Percentiles rank a stretch among this genome's conserved stretches.
Conservation (phyloP, 2,888 invertebrate species). For the Aelia acuminata region DNA sequence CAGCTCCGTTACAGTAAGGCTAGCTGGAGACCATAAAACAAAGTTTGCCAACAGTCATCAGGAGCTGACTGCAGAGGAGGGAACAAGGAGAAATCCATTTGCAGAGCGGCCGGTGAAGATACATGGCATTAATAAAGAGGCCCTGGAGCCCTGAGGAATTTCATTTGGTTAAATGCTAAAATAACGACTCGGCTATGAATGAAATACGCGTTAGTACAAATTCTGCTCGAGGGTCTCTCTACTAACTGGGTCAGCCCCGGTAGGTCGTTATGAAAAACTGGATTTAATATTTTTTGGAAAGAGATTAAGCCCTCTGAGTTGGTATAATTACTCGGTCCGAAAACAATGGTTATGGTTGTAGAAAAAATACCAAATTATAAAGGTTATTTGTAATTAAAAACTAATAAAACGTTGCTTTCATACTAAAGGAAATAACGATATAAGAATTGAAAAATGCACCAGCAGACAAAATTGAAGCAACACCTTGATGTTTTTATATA, state of each 20-base stretch:
- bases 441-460: too few species aligned
- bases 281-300: slow-evolving; percentile 42
- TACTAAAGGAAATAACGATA: too few species aligned
- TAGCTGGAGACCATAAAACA: neutral
- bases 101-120: slow-evolving; percentile 26
- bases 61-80: neutral
- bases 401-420: too few species aligned
- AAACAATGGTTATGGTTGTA: neutral
- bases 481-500: too few species aligned
- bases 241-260: neutral
- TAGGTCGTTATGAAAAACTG: slow-evolving; percentile 38
- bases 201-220: slow-evolving; percentile 52
- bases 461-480: too few species aligned
- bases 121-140: slow-evolving; percentile 47
- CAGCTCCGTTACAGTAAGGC: neutral
- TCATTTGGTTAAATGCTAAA: slow-evolving; percentile 54
- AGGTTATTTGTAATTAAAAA: too few species aligned
- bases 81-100: slow-evolving; percentile 30
- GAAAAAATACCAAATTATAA: neutral
- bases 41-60: neutral
- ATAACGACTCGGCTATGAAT: slow-evolving; percentile 50
- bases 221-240: slow-evolving; percentile 4
- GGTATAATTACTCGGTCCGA: neutral
- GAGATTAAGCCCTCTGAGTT: neutral
- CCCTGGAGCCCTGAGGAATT: slow-evolving; percentile 16